phyloP scores from a whole-genome alignment of 2,113 vertebrate species.

The Tenrec ecaudatus region DNA sequence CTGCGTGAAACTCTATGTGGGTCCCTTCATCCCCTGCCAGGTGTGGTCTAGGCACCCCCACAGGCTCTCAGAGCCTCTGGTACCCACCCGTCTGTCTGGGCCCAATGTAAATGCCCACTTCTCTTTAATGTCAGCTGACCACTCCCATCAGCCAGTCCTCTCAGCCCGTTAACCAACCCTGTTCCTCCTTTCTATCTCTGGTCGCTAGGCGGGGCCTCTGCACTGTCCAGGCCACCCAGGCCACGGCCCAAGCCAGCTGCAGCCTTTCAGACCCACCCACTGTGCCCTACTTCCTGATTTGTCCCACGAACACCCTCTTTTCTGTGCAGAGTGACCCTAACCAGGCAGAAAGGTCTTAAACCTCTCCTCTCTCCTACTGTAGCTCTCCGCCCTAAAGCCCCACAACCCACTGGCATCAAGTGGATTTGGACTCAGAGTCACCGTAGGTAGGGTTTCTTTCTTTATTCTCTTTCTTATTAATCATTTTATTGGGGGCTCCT shows the following conservation, averaged over 20 bases:
- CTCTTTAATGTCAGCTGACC: neutral
- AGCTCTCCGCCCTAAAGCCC: too few species aligned
- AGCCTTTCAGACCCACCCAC: neutral
- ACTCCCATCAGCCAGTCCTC: neutral
- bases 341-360: neutral
- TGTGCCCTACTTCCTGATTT: rapidly evolving
- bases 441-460: too few species aligned
- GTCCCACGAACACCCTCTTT: neutral
- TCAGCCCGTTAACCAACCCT: neutral
- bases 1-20: rapidly evolving
- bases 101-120: neutral
- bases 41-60: neutral
- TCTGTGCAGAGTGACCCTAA: neutral
- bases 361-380: too few species aligned
- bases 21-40: neutral
- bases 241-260: neutral
- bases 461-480: too few species aligned
- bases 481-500: too few species aligned
- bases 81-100: neutral
- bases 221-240: neutral
- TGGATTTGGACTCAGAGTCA: too few species aligned
- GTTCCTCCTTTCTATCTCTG: neutral
- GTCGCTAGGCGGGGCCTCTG: too few species aligned
- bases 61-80: too few species aligned
- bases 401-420: too few species aligned